Base-by-base conservation (phyloP, 2,797 vertebrate genomes). In the Trachops cirrhosus region DNA sequence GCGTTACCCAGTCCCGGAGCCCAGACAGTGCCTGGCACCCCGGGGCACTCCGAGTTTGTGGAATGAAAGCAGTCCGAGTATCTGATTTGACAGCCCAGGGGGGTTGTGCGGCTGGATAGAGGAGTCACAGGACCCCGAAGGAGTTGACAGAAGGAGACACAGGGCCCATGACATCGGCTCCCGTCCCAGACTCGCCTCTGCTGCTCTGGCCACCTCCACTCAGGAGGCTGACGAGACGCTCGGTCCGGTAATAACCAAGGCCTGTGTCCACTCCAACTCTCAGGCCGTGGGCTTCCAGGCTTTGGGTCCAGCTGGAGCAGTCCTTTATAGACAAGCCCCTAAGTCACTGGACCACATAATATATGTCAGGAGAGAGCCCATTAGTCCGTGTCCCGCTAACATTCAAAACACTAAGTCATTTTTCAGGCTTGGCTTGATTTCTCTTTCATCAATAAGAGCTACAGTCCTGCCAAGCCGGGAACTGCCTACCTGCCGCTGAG, bases 361-460 rank as follows among this genome's bases (percentile, higher is more conserved):
- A 93, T 71, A 77, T 26, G 70, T 39, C 89, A 79, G 44, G 78
- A 77, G 75, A 80, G 70, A 84, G 57, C 26, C 59, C 89, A 85
- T 96, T 95, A 93, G 59, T 93, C 86, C 90, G 12, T 82, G 93
- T 94, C 94, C 94, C 15, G 70, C 90, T 41, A 70, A 26, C 1
- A 1, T 86, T 94, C 80, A 89, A 89, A 96, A 89, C 62, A 37
- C 41, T 64, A 80, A 91, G 88, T 85, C 88, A 93, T 96, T 96
- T 97, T 96, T 97, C 96, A 97, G 83, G 44, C 75, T 95, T 88
- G 86, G 74, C 90, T 92, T 44, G 71, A 91, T 89, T 93, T 93
- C 67, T 89, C 95, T 86, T 96, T 80, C 88, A 95, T 97, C 93
- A 95, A n/a, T 29, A 97, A 96, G 95, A 97, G 75, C 24, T 41